These are phyloP conservation scores for Hemiscyllium ocellatum DNA, from an alignment of 2,113 vertebrate genomes.

Conservation along the genomic window DNA sequence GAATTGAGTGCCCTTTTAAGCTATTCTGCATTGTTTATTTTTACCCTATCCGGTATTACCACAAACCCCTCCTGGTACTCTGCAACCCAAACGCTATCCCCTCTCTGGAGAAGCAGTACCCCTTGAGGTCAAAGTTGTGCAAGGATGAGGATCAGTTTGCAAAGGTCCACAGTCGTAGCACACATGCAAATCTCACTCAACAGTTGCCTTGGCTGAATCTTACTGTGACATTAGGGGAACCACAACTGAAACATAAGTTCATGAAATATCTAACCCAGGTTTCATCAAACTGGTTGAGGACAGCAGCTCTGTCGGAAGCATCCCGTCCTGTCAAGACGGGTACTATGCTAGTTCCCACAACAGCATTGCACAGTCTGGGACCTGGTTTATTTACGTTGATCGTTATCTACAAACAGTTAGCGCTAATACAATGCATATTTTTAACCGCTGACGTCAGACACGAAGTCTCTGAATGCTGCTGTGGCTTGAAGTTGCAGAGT, in stretches of 20 bases:
- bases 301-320: not conserved
- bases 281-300: not conserved
- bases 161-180: not conserved
- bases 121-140: not conserved
- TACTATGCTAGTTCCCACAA: no score
- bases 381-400: not conserved
- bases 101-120: not conserved
- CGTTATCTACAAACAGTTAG: not conserved
- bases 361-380: no score
- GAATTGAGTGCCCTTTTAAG: not conserved
- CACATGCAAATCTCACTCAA: not conserved
- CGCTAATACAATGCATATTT: not conserved
- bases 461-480: not conserved
- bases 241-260: not conserved
- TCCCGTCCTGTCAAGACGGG: no score
- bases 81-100: no score
- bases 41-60: not conserved
- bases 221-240: no score
- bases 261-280: not conserved
- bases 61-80: not conserved
- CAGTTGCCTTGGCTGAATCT: not conserved
- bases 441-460: constrained; percentile 24
- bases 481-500: not conserved
- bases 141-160: not conserved
- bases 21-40: not conserved